These are phyloP conservation scores for Scolopax rusticola DNA, from an alignment of 2,797 vertebrate species.

Conservation along the genomic window DNA sequence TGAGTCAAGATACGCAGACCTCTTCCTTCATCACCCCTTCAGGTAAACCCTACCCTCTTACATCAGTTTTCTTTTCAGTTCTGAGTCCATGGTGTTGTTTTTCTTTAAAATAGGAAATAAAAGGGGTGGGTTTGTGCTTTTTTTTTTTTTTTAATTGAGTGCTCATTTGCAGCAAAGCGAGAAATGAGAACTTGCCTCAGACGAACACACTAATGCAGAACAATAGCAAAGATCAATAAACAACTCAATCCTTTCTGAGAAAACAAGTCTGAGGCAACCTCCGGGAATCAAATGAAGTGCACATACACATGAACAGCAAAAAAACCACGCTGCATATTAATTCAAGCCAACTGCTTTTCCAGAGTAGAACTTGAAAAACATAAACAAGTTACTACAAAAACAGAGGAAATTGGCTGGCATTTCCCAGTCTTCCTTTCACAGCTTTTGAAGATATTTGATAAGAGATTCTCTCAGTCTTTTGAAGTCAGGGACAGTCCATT, in stretches of 20 bases:
- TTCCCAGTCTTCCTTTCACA: conserved; percentile 57
- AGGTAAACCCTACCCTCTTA: background rate
- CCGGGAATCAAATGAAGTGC: conserved; percentile 17
- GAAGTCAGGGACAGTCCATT: conserved; percentile 22
- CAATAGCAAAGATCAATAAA: conserved; percentile 29
- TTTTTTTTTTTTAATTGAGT: background rate
- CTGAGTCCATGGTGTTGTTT: background rate
- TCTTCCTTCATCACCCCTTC: background rate
- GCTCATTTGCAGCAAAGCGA: background rate
- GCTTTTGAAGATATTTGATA: conserved; percentile 65
- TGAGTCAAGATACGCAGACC: background rate
- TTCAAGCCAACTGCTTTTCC: conserved; percentile 29
- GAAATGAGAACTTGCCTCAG: background rate
- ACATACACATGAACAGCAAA: background rate
- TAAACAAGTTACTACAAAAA: conserved; percentile 40
- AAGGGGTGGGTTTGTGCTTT: background rate
- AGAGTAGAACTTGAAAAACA: background rate
- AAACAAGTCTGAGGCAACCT: conserved; percentile 24
- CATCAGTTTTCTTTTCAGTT: background rate
- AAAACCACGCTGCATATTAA: background rate
- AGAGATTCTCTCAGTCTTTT: conserved; percentile 39
- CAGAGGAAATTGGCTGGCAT: conserved; percentile 59
- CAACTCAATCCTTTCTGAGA: conserved; percentile 8
- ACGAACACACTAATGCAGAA: background rate
- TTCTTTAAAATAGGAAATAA: conserved; percentile 4